Conservation (phyloP, 2,797 vertebrate species). For the Euthynnus affinis region DNA sequence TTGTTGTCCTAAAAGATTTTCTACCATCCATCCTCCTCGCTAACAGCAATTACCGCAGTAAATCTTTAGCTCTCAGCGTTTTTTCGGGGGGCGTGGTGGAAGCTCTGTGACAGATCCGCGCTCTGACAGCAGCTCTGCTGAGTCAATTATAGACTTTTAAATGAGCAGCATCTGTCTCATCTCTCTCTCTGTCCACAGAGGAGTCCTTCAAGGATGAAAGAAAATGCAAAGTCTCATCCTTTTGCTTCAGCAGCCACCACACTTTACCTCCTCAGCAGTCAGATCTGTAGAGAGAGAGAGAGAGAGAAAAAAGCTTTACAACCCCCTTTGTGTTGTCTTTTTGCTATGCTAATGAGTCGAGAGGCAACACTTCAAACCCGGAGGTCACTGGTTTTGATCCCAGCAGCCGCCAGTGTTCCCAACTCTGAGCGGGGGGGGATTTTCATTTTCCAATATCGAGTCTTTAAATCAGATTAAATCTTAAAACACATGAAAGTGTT, state of each 20-base stretch:
- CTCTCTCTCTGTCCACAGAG: conserved; percentile 48
- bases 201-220: conserved; percentile 61
- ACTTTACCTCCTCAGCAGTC: conserved; percentile 43
- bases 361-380: conserved; percentile 16
- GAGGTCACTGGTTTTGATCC: conserved; percentile 47
- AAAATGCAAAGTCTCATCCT: conserved; percentile 57
- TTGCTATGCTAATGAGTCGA: conserved; percentile 36
- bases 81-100: conserved; percentile 37
- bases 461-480: too few relatives aligned
- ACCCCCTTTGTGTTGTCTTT: conserved; percentile 35
- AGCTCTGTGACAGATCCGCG: conserved; percentile 39
- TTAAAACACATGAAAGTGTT: too few relatives aligned
- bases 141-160: conserved; percentile 66
- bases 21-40: not conserved
- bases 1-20: conserved; percentile 43
- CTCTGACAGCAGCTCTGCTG: conserved; percentile 61
- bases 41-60: conserved; percentile 37
- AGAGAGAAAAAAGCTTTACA: not conserved
- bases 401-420: conserved; percentile 15
- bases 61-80: conserved; percentile 34
- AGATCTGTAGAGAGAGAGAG: not conserved
- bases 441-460: not conserved
- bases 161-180: conserved; percentile 66
- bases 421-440: not conserved
- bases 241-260: conserved; percentile 28